Percentiles rank a stretch among this genome's conserved stretches.
phyloP scores from a whole-genome alignment of 2,888 invertebrate species.

The Callyntrura guangdongensis region DNA sequence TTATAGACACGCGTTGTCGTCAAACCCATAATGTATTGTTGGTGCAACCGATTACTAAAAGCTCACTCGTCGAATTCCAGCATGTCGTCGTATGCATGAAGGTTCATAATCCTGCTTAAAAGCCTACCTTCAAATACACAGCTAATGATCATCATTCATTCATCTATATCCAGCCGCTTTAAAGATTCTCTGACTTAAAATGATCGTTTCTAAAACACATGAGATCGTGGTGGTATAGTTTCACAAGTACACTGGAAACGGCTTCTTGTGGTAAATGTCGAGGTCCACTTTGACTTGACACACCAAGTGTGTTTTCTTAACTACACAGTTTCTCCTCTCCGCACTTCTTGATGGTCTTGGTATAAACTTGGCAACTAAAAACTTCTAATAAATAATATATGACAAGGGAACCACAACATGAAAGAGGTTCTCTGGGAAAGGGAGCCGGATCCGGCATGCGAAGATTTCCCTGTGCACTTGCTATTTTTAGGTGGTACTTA shows the following conservation, averaged over 20 bases:
- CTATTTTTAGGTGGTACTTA: conserved; percentile 17
- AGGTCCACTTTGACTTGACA: neutral
- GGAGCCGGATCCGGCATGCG: conserved; percentile 46
- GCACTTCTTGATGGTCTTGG: conserved; percentile 43
- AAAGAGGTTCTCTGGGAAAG: conserved; percentile 64
- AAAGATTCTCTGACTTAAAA: neutral
- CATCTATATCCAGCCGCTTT: no score
- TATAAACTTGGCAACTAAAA: conserved; percentile 73
- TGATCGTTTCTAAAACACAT: neutral
- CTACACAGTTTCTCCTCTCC: conserved; percentile 9
- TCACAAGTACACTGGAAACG: neutral
- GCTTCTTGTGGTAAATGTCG: neutral
- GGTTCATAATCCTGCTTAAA: neutral
- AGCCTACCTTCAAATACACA: neutral
- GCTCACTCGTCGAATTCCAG: conserved; percentile 18
- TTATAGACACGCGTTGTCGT: conserved; percentile 2
- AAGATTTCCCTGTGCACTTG: conserved; percentile 13
- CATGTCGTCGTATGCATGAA: neutral
- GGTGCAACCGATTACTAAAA: conserved; percentile 33
- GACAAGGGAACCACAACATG: conserved; percentile 71
- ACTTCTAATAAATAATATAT: conserved; percentile 77
- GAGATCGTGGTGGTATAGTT: neutral
- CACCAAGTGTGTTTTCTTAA: conserved; percentile 25
- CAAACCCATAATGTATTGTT: conserved; percentile 34
- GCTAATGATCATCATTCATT: no score